These are phyloP conservation scores for Paramuricea clavata DNA, from an alignment of 92 coral and sea anemone genomes.

Conservation along the genomic window DNA sequence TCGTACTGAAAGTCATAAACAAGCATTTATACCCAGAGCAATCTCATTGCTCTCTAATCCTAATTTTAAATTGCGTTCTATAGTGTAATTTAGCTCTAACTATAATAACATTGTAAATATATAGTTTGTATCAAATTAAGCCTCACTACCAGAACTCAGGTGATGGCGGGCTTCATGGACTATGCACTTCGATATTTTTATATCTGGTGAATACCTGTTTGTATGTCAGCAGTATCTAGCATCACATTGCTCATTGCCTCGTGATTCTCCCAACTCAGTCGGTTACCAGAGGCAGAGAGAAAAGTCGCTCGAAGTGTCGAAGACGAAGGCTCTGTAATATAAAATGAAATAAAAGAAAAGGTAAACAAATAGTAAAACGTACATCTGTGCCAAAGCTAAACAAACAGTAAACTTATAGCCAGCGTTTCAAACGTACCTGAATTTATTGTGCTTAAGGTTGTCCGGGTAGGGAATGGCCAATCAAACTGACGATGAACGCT, in stretches of 20 bases:
- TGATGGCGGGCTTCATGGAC: neutral
- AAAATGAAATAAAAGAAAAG: neutral
- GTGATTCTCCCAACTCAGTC: conserved; percentile 1
- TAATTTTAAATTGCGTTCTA: too few relatives aligned
- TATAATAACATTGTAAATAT: too few relatives aligned
- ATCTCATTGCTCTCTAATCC: too few relatives aligned
- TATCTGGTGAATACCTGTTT: neutral
- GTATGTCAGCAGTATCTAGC: neutral
- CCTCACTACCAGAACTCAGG: too few relatives aligned
- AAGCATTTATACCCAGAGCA: too few relatives aligned
- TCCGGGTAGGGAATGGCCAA: conserved; percentile 77
- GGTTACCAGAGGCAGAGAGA: conserved; percentile 14
- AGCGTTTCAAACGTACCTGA: neutral
- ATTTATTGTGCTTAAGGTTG: conserved; percentile 1
- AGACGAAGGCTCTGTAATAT: neutral
- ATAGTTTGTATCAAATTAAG: too few relatives aligned
- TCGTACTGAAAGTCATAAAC: too few relatives aligned
- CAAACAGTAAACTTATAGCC: neutral
- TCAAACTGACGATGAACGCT: conserved; percentile 75
- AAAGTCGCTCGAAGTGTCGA: neutral
- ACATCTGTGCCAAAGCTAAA: neutral
- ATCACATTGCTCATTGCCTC: neutral
- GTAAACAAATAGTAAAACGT: too few relatives aligned
- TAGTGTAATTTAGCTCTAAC: too few relatives aligned
- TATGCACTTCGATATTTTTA: too few relatives aligned